phyloP scores from a whole-genome alignment of 2,797 vertebrate species.

The Myripristis jacobus region DNA sequence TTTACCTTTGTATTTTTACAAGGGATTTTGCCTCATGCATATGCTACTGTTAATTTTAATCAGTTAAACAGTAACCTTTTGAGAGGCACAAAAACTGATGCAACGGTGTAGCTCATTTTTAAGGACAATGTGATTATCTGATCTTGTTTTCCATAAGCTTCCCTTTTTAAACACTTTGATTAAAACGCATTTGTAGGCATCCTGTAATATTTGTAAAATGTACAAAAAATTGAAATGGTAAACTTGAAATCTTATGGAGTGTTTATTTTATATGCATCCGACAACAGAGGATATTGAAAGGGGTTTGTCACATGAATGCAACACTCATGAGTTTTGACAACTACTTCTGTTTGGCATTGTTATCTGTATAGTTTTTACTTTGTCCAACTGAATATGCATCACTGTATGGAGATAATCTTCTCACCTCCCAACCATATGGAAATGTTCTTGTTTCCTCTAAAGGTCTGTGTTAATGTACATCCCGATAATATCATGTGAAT shows the following conservation, averaged over 20 bases:
- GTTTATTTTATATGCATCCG: slow-evolving; percentile 50
- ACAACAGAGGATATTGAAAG: slow-evolving; percentile 24
- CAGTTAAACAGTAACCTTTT: slow-evolving; percentile 21
- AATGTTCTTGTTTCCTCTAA: slow-evolving; percentile 1
- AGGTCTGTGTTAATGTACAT: slow-evolving; percentile 14
- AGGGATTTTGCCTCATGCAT: slow-evolving; percentile 59
- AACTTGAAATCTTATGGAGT: background rate
- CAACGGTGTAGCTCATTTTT: slow-evolving; percentile 20
- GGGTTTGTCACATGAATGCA: slow-evolving; percentile 21
- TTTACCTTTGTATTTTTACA: slow-evolving; percentile 63
- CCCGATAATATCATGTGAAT: slow-evolving; percentile 10
- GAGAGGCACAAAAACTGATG: slow-evolving; percentile 43
- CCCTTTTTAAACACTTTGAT: slow-evolving; percentile 31
- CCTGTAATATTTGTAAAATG: slow-evolving; percentile 48
- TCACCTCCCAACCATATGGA: slow-evolving; percentile 13
- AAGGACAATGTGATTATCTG: slow-evolving; percentile 18
- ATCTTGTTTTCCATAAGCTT: slow-evolving; percentile 35
- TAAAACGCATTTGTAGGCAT: slow-evolving; percentile 32
- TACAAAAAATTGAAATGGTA: slow-evolving; percentile 24
- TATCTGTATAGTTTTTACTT: slow-evolving; percentile 9
- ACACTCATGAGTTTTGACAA: slow-evolving; percentile 1
- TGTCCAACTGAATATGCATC: slow-evolving; percentile 52
- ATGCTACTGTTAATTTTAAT: slow-evolving; percentile 43
- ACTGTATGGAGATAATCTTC: slow-evolving; percentile 20
- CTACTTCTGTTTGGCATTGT: slow-evolving; percentile 26